Base-by-base conservation (phyloP, 1,140 invertebrate genomes). In the Fragariocoptes setiger region DNA sequence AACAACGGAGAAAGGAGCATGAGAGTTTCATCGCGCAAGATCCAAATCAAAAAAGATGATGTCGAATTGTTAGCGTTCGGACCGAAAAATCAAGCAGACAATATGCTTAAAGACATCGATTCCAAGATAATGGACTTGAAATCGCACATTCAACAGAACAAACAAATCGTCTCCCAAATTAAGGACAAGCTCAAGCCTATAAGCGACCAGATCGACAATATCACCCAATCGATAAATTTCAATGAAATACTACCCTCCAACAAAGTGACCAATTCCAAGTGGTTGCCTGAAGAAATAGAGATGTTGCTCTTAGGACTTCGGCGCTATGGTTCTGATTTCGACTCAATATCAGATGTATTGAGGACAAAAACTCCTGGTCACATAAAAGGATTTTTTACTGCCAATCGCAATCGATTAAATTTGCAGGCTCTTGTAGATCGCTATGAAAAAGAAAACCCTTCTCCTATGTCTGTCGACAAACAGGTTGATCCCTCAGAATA, bases 11-110 rank as follows among this genome's bases (percentile, higher is more conserved):
- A 65, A 70, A n/a, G n/a, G n/a, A 61, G 80, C 63, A 83, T 83
- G 61, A 69, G 79, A 52, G 78, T 78, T 54, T 76, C 85, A 46
- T 85, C 85, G 21, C 70, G 76, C 47, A 85, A 85, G 57, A 86
- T 95, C 73, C 79, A 83, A 62, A 75, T 94, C 55, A 86, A 85
- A 65, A 76, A 88, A 57, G 83, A 90, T 57, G 85, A 90, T 65
- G 66, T 92, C 50, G 69, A 76, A 42, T 69, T 74, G 38, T 70
- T 90, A 62, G 82, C 79, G 22, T 69, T 68, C 37, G 57, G 58
- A 25, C 60, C 69, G 46, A 59, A 65, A 47, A 69, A 67, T 52
- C 72, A 75, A 57, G 70, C 71, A 50, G 74, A 76, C 51, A 68
- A 74, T 49, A 72, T 83, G 56, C 66, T 92, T 44, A 74, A 74